Conservation (phyloP, 2,888 invertebrate species). For the Pseudococcus jackbeardsleyi region DNA sequence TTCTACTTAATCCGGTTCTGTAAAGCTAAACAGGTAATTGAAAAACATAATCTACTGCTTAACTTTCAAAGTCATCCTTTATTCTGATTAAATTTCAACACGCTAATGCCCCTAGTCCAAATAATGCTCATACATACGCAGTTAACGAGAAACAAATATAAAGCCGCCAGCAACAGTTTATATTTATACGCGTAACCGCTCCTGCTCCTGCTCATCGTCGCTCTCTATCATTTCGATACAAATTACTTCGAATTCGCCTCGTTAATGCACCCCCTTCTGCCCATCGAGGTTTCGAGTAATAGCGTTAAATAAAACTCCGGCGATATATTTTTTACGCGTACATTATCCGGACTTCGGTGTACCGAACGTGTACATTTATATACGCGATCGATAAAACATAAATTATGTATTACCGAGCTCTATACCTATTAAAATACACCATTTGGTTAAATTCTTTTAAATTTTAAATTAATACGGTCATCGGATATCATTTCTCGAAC, state of each 20-base stretch:
- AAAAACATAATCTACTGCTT: slow-evolving; percentile 52
- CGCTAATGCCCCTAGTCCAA: slow-evolving; percentile 13
- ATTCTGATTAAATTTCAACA: slow-evolving; percentile 37
- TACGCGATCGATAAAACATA: slow-evolving; percentile 10
- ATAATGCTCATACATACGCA: slow-evolving; percentile 5
- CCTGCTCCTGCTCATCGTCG: neutral
- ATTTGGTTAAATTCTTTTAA: neutral
- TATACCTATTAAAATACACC: neutral
- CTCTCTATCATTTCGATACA: slow-evolving; percentile 10
- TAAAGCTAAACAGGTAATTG: slow-evolving; percentile 52
- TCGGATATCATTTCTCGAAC: neutral
- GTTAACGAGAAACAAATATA: slow-evolving; percentile 45
- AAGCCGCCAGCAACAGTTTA: slow-evolving; percentile 17
- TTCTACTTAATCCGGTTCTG: slow-evolving; percentile 34
- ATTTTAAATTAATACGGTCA: neutral
- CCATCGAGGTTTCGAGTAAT: neutral
- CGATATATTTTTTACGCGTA: neutral
- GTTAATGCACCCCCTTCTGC: neutral
- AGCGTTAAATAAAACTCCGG: slow-evolving; percentile 20
- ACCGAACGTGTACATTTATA: neutral
- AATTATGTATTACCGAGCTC: slow-evolving; percentile 15
- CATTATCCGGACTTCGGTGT: neutral
- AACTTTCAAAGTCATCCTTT: slow-evolving; percentile 51
- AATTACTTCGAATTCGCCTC: slow-evolving; percentile 12
- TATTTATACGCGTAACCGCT: neutral